Conservation (phyloP, 2,797 vertebrate genomes). For the Propithecus perrieri region DNA sequence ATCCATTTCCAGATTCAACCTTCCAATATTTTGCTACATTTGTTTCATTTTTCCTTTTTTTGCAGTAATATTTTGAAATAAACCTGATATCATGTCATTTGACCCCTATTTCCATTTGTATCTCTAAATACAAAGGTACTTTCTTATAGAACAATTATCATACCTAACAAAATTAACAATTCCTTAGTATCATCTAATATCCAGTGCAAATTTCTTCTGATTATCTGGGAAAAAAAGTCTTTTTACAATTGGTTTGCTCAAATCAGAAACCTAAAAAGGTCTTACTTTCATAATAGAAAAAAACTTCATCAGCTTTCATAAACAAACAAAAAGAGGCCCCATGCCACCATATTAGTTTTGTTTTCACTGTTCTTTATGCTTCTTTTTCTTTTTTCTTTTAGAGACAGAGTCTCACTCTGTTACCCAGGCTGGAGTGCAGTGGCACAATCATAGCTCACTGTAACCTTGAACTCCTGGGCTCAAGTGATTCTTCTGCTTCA, state of each 20-base stretch:
- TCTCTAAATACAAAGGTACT: conserved; percentile 8
- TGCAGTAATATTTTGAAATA: conserved; percentile 12
- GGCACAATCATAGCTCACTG: background rate
- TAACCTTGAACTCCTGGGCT: background rate
- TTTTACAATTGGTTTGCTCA: conserved; percentile 16
- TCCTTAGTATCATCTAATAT: background rate
- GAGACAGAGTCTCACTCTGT: background rate
- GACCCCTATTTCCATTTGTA: conserved; percentile 11
- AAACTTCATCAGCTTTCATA: background rate
- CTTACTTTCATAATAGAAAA: background rate
- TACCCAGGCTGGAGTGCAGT: background rate
- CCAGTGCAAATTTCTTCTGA: background rate
- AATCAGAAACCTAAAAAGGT: background rate
- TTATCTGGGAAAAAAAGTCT: background rate
- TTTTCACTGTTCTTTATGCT: background rate
- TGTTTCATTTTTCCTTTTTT: background rate
- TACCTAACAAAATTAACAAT: conserved; percentile 14
- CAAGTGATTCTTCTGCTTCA: background rate
- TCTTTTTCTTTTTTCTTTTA: background rate
- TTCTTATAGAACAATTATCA: background rate
- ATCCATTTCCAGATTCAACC: background rate
- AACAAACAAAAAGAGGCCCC: background rate
- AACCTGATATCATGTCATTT: background rate
- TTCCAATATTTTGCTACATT: conserved; percentile 13
- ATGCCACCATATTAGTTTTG: background rate